phyloP scores from a whole-genome alignment of 1,140 invertebrate genomes.

The Conopomorpha cramerella region DNA sequence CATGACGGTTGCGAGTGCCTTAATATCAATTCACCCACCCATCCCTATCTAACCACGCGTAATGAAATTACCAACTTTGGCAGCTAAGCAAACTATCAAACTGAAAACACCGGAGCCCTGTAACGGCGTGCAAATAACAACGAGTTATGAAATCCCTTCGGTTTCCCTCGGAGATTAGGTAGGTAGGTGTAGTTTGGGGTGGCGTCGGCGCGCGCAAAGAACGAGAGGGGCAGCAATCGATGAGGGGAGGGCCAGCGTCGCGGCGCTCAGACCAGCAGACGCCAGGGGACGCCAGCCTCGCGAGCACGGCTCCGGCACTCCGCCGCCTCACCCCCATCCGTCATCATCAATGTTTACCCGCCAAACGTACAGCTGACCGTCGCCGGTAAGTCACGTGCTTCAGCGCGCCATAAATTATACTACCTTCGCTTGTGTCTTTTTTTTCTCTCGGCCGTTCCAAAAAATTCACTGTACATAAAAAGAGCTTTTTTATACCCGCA shows the following conservation, averaged over 20 bases:
- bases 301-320: conserved; percentile 38
- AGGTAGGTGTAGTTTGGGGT: no score
- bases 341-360: conserved; percentile 21
- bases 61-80: no score
- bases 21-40: no score
- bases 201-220: conserved; percentile 42
- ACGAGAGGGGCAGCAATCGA: conserved; percentile 43
- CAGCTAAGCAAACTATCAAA: no score
- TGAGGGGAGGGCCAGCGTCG: conserved; percentile 39
- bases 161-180: conserved; percentile 41
- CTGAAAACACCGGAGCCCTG: no score
- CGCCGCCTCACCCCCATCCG: conserved; percentile 35
- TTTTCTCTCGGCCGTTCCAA: conserved; percentile 12
- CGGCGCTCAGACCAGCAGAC: conserved; percentile 47
- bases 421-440: conserved; percentile 4
- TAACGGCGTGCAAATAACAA: conserved; percentile 58
- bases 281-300: conserved; percentile 48
- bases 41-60: no score
- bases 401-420: conserved; percentile 9
- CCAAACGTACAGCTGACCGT: conserved; percentile 46
- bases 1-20: no score
- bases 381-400: conserved; percentile 53
- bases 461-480: conserved; percentile 25
- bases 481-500: conserved; percentile 29
- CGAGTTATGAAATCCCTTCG: conserved; percentile 55